Conservation (phyloP, 2,797 vertebrate genomes). For the Rhincodon typus region DNA sequence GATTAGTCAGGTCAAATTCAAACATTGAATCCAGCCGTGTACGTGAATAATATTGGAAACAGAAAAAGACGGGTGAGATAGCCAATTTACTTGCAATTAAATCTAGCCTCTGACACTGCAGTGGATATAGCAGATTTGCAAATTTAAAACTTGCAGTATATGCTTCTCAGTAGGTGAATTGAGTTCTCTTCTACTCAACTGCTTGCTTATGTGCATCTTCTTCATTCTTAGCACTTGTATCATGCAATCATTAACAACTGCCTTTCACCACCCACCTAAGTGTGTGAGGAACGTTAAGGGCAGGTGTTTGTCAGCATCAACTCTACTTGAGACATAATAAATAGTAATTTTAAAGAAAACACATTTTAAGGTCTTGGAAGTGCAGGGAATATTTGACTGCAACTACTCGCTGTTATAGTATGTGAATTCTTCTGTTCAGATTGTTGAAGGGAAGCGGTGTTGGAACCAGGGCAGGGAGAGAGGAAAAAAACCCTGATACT, state of each 20-base stretch:
- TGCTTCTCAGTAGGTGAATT: neutral
- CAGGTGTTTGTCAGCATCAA: neutral
- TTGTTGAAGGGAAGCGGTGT: neutral
- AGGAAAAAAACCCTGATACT: neutral
- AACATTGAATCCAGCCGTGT: neutral
- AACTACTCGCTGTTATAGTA: neutral
- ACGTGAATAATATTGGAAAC: neutral
- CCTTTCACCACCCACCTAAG: neutral
- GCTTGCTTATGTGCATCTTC: neutral
- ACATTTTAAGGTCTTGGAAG: neutral
- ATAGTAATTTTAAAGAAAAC: neutral
- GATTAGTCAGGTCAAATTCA: neutral
- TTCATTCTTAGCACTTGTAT: neutral
- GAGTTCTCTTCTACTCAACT: neutral
- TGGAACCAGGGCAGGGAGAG: neutral
- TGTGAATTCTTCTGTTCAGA: neutral
- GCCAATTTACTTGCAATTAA: neutral
- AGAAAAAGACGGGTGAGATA: neutral
- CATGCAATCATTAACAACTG: neutral
- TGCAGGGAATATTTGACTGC: neutral
- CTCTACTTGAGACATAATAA: neutral
- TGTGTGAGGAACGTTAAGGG: neutral
- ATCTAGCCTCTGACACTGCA: neutral
- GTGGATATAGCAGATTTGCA: neutral
- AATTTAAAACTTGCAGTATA: neutral